Base-by-base conservation (phyloP, 2,888 invertebrate species). In the Volucella zonaria region DNA sequence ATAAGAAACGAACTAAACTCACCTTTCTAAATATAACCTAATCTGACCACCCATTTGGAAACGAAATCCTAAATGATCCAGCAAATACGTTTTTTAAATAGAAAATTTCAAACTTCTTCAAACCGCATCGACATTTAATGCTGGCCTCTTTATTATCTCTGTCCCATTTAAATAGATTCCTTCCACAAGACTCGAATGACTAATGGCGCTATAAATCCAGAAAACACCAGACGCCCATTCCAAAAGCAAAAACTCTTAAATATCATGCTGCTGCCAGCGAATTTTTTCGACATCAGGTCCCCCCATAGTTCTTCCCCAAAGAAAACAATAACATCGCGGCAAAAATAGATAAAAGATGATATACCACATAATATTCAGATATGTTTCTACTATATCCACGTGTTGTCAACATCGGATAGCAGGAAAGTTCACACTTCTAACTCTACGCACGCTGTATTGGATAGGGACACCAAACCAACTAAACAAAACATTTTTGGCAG, bases 261-360 rank as follows among this genome's bases (percentile, higher is more conserved):
- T 54, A 8, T 54, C 15, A 31, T 31, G 31, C 31, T 31, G 31
- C n/a, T 42, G 71, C 40, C 51, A 31, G 9, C 11, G 14, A 49
- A 18, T 42, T 42, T 40, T 43, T 45, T 58, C 18, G 38, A 70
- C 14, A 45, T n/a, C 45, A 56, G 15, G 15, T 42, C 38, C 56
- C 56, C 9, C 47, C n/a, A 31, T 8, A 12, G 23, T 31, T 43
- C 9, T 18, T 47, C 18, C 10, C 8, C 15, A 38, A 49, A n/a
- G 14, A 23, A 38, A 38, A 15, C 11, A 47, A 58, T 14, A 38
- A 58, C 58, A 58, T 40, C 40, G n/a, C 43, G 18, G 61, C 40
- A 23, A 31, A 76, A 76, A 68, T 59, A 76, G 76, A 66, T 51
- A 59, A 71, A 49, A 70, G 38, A 56, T 71, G 59, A 71, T 51